A percentile compares a stretch with the other conserved stretches of the same genome.
Conservation (phyloP, 2,113 vertebrate genomes). For the Phrynosoma blainvillii region DNA sequence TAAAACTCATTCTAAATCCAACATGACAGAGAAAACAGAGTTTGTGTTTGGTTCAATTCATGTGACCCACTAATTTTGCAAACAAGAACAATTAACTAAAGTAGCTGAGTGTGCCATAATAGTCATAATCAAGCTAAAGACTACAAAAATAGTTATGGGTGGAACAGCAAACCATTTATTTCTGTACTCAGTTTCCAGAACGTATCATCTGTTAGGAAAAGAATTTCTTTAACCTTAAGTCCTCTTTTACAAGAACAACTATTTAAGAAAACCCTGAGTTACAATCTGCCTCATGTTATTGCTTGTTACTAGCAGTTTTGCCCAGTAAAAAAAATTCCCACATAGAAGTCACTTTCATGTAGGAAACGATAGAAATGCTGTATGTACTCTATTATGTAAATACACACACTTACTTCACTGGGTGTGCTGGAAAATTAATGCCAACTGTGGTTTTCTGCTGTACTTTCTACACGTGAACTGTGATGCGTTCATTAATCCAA, state of each 20-base stretch:
- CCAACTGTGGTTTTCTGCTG: background rate
- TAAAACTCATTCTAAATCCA: background rate
- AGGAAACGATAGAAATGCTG: background rate
- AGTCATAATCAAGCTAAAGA: constrained; percentile 1
- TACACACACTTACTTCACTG: background rate
- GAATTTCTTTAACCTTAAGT: background rate
- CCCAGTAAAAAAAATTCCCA: no score
- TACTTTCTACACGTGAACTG: background rate
- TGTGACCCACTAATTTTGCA: background rate
- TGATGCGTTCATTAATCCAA: background rate
- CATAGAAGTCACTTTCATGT: background rate
- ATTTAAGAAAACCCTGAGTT: background rate
- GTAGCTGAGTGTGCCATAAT: background rate
- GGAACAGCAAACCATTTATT: accelerated
- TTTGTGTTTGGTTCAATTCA: background rate
- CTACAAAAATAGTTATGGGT: background rate
- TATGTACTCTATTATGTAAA: background rate
- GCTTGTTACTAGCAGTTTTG: constrained; percentile 2
- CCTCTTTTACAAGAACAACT: background rate
- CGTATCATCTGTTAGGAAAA: background rate
- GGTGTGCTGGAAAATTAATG: background rate
- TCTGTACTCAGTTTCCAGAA: background rate
- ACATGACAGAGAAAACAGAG: background rate
- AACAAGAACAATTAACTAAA: background rate
- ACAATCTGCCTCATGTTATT: background rate